Conservation (phyloP, 2,888 invertebrate species). For the Helleia helle region DNA sequence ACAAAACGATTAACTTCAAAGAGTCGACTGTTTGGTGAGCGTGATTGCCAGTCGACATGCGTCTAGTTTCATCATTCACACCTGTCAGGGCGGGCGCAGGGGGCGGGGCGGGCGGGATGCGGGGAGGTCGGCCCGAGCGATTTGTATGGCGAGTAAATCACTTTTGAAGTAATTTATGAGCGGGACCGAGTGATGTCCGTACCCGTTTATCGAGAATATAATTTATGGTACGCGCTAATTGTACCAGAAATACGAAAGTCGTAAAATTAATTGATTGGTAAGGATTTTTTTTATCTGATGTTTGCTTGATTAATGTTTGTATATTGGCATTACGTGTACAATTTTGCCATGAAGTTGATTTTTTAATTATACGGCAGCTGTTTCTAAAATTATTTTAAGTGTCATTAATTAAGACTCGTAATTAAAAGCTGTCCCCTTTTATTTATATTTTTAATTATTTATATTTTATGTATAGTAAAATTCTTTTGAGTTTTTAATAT, state of each 20-base stretch:
- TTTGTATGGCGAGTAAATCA: conserved; percentile 67
- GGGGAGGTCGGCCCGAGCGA: conserved; percentile 47
- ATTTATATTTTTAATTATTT: background rate
- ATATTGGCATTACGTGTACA: background rate
- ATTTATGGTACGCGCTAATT: background rate
- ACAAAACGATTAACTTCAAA: conserved; percentile 46
- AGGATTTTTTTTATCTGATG: no score
- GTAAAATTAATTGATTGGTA: background rate
- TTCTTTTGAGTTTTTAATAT: no score
- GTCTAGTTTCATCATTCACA: conserved; percentile 48
- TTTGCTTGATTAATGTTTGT: no score
- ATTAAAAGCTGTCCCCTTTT: background rate
- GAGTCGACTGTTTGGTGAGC: conserved; percentile 34
- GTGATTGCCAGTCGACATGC: conserved; percentile 49
- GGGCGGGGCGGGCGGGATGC: conserved; percentile 49
- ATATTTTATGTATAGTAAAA: background rate
- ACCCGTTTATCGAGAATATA: conserved; percentile 10
- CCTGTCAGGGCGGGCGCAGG: conserved; percentile 50
- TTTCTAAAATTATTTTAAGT: background rate
- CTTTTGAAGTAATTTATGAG: conserved; percentile 68
- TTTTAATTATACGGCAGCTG: background rate
- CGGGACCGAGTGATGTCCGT: conserved; percentile 39
- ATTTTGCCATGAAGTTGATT: background rate
- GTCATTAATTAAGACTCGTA: background rate
- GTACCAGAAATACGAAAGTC: background rate